Base-by-base conservation (phyloP, 2,797 vertebrate species). In the Tragelaphus oryx region DNA sequence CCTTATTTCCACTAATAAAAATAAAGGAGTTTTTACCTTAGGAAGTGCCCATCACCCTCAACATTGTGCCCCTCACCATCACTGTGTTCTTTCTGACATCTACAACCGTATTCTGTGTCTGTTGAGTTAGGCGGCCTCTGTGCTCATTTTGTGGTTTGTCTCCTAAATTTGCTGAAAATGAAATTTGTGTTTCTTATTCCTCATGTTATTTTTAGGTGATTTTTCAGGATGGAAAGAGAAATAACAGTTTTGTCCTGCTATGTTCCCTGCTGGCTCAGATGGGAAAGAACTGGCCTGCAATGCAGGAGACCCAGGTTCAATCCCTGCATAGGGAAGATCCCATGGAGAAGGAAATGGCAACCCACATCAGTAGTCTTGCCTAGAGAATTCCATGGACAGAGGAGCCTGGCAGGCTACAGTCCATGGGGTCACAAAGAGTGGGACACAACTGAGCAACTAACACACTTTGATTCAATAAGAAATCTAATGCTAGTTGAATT, bases 181-280 rank as follows among this genome's bases (percentile, higher is more conserved):
- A 65, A 46, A 24, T 54, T 76, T 91, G 41, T 86, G 4, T 59
- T 87, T 83, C 30, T 96, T 44, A 30, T 79, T 95, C 48, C 48
- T 92, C 30, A 24, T 80, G 17, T 90, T 96, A 46, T 26, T 94
- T 89, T 85, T 90, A 65, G 20, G 37, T 87, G 46, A 71, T 74
- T 95, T 94, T 89, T 94, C 80, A 82, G 7, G 60, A 85, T 81
- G 30, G n/a, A 88, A 87, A 68, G 60, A 92, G 41, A 95, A 87
- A 59, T 85, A 68, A 9, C 30, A 55, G 1, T 94, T 92, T 80
- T 87, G 60, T 87, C n/a, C 10, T 93, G 54, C 17, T 37, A 14
- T 87, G 10, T 68, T 68, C 10, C 20, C 65, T 68, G 33, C 33
- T 68, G 65, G 33, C 33, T 68, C 65, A 68, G 33, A 68, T 37